Evolutionary conservation across 2,797 vertebrate genomes (phyloP), one percentile per base, ranked within the genome.

Genomic region (Tangara arthus): DNA sequence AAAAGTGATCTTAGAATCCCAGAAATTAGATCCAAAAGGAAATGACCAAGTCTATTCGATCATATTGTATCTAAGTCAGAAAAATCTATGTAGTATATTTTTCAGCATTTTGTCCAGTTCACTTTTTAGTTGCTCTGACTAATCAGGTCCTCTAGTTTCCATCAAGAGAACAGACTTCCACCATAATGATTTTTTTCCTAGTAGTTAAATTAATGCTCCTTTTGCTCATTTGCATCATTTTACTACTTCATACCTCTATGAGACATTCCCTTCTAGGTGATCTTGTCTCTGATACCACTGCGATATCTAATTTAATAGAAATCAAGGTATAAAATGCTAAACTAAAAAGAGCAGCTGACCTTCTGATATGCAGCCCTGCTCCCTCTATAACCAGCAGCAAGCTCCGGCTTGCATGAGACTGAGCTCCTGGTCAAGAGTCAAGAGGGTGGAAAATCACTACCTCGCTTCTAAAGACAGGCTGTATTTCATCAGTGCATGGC

Each of bases 11-110:
- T 37, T 10, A 87, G 49, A 89, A 95, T 41, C 53, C 4, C 41
- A 82, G 55, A 82, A 91, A 88, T 87, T 59, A 91, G 22, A 87
- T 65, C 28, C 66, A 82, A 88, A 93, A 70, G 23, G 73, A 88
- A 91, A 91, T 86, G 0, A 47, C 12, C 23, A 21, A 65, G 50
- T 41, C 50, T 91, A 59, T 76, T 61, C 80, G 68, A 89, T 76
- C 59, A 60, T 71, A 75, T 65, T 2, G 1, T 34, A 71, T 9
- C 6, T 52, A 95, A 82, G 46, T 52, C 64, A 82, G 41, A 94
- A 95, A 91, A 87, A 66, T 30, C 41, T 27, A 47, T 10, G 11
- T 19, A 75, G 32, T 26, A 12, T 42, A 82, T 76, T 86, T 79
- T 55, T 65, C 77, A 88, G 16, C 23, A 30, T 71, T 89, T 85